Conservation (phyloP, 2,797 vertebrate genomes). For the Anabas testudineus region DNA sequence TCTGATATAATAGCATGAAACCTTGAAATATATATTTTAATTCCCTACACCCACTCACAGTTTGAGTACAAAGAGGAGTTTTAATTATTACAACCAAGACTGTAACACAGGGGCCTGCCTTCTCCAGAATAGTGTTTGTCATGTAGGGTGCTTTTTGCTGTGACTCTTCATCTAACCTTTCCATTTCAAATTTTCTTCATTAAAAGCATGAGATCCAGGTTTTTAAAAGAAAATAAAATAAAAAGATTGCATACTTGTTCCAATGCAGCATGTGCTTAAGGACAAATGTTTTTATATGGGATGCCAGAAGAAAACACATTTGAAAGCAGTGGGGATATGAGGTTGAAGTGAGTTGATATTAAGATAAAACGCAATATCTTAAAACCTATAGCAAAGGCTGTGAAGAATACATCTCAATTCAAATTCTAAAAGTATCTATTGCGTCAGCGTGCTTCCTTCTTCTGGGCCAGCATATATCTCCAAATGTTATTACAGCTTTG, state of each 20-base stretch:
- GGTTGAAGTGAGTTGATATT: conserved; percentile 61
- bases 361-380: conserved; percentile 75
- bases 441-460: conserved; percentile 45
- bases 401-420: conserved; percentile 74
- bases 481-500: conserved; percentile 67
- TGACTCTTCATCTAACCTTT: background rate
- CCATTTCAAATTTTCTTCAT: background rate
- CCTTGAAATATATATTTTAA: conserved; percentile 35
- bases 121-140: background rate
- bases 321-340: conserved; percentile 55
- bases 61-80: background rate
- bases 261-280: conserved; percentile 16
- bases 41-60: conserved; percentile 20
- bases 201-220: conserved; percentile 4
- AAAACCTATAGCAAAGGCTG: conserved; percentile 57
- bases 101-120: background rate
- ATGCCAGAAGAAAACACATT: conserved; percentile 59
- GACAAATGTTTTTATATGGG: conserved; percentile 42
- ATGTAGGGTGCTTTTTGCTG: background rate
- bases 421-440: conserved; percentile 60
- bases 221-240: conserved; percentile 5
- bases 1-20: conserved; percentile 14
- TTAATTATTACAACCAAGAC: conserved; percentile 22
- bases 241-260: conserved; percentile 9
- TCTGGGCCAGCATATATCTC: conserved; percentile 53